Conservation (phyloP, 1,140 invertebrate genomes). For the Portunus trituberculatus region DNA sequence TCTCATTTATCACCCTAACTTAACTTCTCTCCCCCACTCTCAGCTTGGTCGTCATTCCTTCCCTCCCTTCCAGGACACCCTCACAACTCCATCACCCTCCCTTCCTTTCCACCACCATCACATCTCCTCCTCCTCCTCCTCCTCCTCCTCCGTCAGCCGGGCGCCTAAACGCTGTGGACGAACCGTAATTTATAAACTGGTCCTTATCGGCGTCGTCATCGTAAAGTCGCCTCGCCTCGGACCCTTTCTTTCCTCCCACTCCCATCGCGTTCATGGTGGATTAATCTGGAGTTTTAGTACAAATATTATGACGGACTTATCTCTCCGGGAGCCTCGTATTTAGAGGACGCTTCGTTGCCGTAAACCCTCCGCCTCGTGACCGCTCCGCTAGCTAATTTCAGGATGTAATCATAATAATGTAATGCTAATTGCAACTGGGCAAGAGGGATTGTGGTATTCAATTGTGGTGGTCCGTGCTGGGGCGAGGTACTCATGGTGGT, state of each 20-base stretch:
- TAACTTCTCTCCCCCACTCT: neutral
- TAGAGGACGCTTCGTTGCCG: constrained; percentile 3
- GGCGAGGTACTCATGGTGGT: neutral
- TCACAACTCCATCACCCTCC: neutral
- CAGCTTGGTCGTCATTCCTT: neutral
- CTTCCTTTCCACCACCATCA: neutral
- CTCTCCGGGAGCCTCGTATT: neutral
- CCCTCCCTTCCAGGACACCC: neutral
- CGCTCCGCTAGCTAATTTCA: constrained; percentile 28
- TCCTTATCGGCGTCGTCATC: neutral
- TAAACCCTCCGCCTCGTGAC: constrained; percentile 29
- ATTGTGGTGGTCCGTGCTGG: neutral
- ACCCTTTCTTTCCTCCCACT: neutral
- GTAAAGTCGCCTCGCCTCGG: neutral
- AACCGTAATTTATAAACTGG: constrained; percentile 1
- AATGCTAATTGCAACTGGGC: constrained; percentile 54
- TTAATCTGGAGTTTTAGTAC: constrained; percentile 45
- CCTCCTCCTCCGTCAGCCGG: constrained; percentile 5
- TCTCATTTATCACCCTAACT: neutral
- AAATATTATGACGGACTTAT: constrained; percentile 49
- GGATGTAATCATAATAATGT: constrained; percentile 63
- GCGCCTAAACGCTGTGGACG: constrained; percentile 1
- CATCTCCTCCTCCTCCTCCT: neutral
- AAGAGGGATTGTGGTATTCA: constrained; percentile 31
- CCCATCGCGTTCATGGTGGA: constrained; percentile 7